Percentiles rank a stretch among this genome's conserved stretches.
Evolutionary conservation across 2,113 vertebrate genomes (phyloP).

Genomic region (Macquaria ambigua): DNA sequence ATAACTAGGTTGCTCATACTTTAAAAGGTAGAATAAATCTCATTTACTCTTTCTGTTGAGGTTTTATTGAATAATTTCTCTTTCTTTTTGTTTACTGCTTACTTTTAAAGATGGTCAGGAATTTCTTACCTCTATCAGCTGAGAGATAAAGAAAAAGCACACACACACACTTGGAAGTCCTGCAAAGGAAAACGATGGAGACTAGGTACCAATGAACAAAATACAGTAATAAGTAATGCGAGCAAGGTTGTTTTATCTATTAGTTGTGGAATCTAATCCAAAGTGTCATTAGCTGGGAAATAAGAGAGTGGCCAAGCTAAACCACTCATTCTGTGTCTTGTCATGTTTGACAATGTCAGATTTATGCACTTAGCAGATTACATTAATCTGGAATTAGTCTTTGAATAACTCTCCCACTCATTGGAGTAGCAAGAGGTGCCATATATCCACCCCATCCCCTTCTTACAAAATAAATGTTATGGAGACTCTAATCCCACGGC

Average conservation of each 20-base stretch:
- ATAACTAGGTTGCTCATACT: not conserved
- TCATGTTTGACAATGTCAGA: constrained; percentile 68
- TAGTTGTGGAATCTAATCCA: constrained; percentile 34
- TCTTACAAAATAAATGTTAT: constrained; percentile 16
- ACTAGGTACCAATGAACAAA: not conserved
- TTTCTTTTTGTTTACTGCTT: constrained; percentile 47
- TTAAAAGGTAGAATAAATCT: not conserved
- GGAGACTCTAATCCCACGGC: constrained; percentile 14
- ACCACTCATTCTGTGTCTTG: constrained; percentile 43
- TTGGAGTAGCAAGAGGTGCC: constrained; percentile 21
- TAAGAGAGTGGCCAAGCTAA: constrained; percentile 25
- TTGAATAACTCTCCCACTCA: constrained; percentile 49
- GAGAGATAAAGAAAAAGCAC: not conserved
- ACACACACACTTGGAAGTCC: constrained; percentile 4
- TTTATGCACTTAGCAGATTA: constrained; percentile 54
- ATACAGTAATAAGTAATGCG: constrained; percentile 5
- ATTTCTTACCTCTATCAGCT: constrained; percentile 55
- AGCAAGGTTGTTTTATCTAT: constrained; percentile 14
- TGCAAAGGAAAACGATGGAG: not conserved
- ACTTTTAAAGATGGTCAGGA: constrained; percentile 62
- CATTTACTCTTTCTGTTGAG: not conserved
- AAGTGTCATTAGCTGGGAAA: constrained; percentile 5
- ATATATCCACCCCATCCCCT: constrained; percentile 6
- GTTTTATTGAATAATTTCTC: not conserved
- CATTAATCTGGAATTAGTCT: constrained; percentile 43